These are phyloP conservation scores for Typhlichthys subterraneus DNA, from an alignment of 2,797 vertebrate species.

Conservation along the genomic window DNA sequence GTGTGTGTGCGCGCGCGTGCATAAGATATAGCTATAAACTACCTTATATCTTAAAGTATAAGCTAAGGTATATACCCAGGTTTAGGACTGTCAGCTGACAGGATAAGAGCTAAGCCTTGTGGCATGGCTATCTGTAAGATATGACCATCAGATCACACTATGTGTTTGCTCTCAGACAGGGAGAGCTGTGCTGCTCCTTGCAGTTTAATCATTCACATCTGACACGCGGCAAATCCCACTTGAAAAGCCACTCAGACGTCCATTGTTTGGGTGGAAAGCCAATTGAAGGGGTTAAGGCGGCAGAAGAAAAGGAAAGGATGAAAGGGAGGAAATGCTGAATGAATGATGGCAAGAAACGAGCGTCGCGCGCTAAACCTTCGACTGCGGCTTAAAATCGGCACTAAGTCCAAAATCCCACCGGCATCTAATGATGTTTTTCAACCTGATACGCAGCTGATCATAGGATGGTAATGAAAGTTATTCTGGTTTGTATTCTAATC, in stretches of 20 bases:
- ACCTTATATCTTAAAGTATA: not conserved
- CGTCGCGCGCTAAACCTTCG: constrained; percentile 12
- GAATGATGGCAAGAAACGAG: constrained; percentile 29
- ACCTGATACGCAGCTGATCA: not conserved
- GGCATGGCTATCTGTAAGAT: constrained; percentile 49
- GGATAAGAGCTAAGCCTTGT: constrained; percentile 33
- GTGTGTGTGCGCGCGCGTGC: not conserved
- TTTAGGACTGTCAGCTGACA: constrained; percentile 46
- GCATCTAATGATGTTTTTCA: not conserved
- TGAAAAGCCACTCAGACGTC: constrained; percentile 61
- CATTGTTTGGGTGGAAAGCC: constrained; percentile 59
- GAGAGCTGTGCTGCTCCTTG: constrained; percentile 6
- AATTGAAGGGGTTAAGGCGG: constrained; percentile 57
- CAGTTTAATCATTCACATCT: constrained; percentile 63
- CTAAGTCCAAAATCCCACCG: not conserved
- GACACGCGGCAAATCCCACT: constrained; percentile 63
- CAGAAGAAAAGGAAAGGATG: constrained; percentile 27
- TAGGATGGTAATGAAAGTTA: too few relatives aligned
- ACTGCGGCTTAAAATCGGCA: not conserved
- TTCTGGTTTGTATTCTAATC: too few relatives aligned
- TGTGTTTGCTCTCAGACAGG: not conserved
- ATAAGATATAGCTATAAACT: too few relatives aligned
- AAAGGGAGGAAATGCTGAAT: constrained; percentile 31
- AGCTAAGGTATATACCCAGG: constrained; percentile 16
- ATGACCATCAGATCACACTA: constrained; percentile 19